A percentile compares a stretch with the other conserved stretches of the same genome.
Conservation (phyloP, 35 echinoderm and acorn worm species). For the Anneissia japonica region DNA sequence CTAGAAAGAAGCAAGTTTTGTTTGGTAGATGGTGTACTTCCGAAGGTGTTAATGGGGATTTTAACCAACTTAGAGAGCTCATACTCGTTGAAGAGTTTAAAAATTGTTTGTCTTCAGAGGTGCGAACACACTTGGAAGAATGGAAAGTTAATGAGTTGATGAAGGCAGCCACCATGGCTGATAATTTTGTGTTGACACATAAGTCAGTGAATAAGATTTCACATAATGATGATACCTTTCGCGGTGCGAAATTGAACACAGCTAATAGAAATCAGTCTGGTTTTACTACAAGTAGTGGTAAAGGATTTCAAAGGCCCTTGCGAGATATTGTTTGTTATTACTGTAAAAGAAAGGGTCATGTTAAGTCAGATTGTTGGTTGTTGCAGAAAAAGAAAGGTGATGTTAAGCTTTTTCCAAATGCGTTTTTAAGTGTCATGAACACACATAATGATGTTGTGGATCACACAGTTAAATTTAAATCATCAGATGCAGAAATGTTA, state of each 20-base stretch:
- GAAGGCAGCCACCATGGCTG: constrained; percentile 33
- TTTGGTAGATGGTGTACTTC: constrained; percentile 40
- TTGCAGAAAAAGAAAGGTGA: not conserved
- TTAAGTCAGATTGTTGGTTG: not conserved
- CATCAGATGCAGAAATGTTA: too few relatives aligned
- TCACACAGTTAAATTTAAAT: too few relatives aligned
- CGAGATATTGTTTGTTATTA: too few relatives aligned
- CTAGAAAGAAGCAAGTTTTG: constrained; percentile 4
- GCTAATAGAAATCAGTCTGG: too few relatives aligned
- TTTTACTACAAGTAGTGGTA: too few relatives aligned
- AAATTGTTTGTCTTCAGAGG: constrained; percentile 5
- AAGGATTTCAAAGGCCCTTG: not conserved
- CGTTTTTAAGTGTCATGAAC: too few relatives aligned
- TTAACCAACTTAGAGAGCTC: constrained; percentile 18
- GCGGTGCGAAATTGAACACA: too few relatives aligned
- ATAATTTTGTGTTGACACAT: constrained; percentile 52
- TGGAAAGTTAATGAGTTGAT: not conserved
- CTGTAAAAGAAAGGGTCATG: not conserved
- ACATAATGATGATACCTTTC: too few relatives aligned
- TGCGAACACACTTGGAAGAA: constrained; percentile 50
- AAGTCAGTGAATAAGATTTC: not conserved
- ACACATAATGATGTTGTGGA: too few relatives aligned
- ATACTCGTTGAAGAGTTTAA: constrained; percentile 57
- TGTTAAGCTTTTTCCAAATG: too few relatives aligned
- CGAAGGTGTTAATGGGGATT: constrained; percentile 10